phyloP scores from a whole-genome alignment of 37 sponge, comb jelly and placozoan genomes.

The Chondrosia reniformis region DNA sequence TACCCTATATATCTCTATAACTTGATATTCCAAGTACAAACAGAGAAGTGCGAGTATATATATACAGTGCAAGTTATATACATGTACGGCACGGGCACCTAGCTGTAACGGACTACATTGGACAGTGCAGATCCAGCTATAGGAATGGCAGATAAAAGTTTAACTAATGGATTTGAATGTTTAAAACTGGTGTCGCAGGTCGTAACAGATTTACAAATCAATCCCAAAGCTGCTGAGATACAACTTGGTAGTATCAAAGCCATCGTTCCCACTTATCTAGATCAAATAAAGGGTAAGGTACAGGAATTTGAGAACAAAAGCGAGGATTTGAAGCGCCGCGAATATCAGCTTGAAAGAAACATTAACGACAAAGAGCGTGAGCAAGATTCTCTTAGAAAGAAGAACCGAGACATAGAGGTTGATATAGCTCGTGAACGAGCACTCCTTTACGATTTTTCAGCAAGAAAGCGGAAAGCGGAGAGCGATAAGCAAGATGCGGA shows the following conservation, averaged over 20 bases:
- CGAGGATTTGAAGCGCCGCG: background rate
- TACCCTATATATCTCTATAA: too few species aligned
- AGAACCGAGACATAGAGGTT: background rate
- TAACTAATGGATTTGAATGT: background rate
- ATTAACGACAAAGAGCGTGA: background rate
- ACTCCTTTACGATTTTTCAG: background rate
- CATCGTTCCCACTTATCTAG: background rate
- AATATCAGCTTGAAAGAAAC: background rate
- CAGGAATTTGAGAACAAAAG: background rate
- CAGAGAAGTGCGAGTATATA: too few species aligned
- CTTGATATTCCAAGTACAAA: too few species aligned
- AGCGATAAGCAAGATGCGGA: background rate
- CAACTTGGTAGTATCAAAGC: background rate
- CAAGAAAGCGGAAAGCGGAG: background rate
- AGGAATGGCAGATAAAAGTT: too few species aligned
- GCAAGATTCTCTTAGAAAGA: background rate
- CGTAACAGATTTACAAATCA: background rate
- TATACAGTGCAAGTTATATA: too few species aligned
- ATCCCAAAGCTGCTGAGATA: background rate
- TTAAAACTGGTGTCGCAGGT: background rate
- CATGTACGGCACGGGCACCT: too few species aligned
- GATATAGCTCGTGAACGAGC: background rate
- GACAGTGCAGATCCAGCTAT: background rate
- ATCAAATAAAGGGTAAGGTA: background rate
- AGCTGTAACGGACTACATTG: too few species aligned